Evolutionary conservation across 2,113 vertebrate genomes (phyloP).

Genomic region (Etia nguti): DNA sequence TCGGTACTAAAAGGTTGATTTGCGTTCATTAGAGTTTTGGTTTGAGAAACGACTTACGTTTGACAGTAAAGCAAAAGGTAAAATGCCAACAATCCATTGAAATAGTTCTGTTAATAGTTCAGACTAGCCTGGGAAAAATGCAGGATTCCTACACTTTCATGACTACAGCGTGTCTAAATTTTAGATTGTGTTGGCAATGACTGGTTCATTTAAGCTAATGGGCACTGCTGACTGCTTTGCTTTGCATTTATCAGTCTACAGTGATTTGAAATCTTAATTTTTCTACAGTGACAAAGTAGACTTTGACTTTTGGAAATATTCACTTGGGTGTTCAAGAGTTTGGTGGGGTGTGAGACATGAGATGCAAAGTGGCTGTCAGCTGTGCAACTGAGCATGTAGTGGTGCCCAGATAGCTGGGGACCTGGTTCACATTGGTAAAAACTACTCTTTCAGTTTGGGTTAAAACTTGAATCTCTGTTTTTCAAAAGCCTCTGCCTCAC

Average conservation of each 20-base stretch:
- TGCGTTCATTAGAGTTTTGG: not conserved
- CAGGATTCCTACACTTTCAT: not conserved
- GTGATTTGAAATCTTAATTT: not conserved
- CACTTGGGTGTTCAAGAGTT: not conserved
- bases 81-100: not conserved
- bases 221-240: not conserved
- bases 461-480: not conserved
- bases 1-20: not conserved
- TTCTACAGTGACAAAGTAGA: not conserved
- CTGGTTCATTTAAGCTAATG: not conserved
- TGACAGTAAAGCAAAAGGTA: not conserved
- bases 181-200: not conserved
- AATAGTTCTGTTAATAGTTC: not conserved
- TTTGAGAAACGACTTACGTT: not conserved
- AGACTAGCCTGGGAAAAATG: not conserved
- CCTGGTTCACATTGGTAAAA: not conserved
- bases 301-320: not conserved
- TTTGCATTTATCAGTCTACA: not conserved
- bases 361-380: conserved; percentile 5
- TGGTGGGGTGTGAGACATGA: not conserved
- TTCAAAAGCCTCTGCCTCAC: not conserved
- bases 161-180: not conserved
- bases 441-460: not conserved
- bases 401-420: not conserved
- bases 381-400: not conserved